phyloP scores from a whole-genome alignment of 2,888 invertebrate species.

The Napeogenes inachia region DNA sequence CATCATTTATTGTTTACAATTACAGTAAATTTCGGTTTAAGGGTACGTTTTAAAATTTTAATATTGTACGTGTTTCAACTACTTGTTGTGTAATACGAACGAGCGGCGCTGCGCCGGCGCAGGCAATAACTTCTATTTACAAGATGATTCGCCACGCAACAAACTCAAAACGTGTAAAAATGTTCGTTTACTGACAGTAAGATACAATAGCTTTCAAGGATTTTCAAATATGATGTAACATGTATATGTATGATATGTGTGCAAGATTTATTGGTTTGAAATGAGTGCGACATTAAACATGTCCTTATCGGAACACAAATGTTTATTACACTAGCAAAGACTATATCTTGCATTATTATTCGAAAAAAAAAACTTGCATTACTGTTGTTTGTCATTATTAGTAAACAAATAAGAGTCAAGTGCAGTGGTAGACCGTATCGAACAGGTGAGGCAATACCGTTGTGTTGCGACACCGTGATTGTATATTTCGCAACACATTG shows the following conservation, averaged over 20 bases:
- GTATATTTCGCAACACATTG: too few species aligned
- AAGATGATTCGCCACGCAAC: conserved; percentile 7
- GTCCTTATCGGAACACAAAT: too few species aligned
- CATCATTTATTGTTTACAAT: conserved; percentile 1
- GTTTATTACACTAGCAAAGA: too few species aligned
- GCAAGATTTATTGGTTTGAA: too few species aligned
- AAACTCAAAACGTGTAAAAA: conserved; percentile 1
- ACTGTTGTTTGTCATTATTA: background rate
- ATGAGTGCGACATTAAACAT: too few species aligned
- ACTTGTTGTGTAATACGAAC: too few species aligned
- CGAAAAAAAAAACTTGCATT: too few species aligned
- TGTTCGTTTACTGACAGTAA: background rate
- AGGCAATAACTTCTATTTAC: conserved; percentile 15
- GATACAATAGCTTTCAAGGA: too few species aligned
- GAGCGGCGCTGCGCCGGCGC: too few species aligned
- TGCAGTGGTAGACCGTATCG: background rate
- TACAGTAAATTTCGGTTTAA: background rate
- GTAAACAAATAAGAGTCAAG: background rate
- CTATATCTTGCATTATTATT: too few species aligned
- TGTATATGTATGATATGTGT: too few species aligned
- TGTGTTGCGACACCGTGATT: background rate
- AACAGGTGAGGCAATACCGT: background rate
- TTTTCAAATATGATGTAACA: too few species aligned
- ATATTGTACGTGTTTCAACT: conserved; percentile 4
- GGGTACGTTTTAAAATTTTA: background rate